These are phyloP conservation scores for Catocala sponsa DNA, from an alignment of 2,888 invertebrate genomes.

Conservation along the genomic window DNA sequence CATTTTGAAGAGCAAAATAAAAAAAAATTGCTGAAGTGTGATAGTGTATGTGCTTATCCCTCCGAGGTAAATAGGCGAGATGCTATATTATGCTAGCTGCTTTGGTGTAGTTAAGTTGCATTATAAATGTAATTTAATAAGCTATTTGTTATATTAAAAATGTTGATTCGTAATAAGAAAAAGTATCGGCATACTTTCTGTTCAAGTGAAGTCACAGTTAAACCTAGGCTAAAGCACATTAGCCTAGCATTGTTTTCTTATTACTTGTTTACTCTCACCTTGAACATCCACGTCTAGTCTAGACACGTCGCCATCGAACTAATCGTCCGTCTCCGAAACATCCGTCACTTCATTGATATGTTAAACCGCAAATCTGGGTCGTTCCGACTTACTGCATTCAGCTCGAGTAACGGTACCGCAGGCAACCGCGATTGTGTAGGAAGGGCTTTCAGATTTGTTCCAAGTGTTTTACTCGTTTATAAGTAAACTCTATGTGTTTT, in stretches of 20 bases:
- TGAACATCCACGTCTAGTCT: slow-evolving; percentile 15
- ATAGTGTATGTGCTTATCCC: no score
- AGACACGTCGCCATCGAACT: slow-evolving; percentile 27
- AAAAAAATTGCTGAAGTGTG: no score
- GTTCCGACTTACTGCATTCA: slow-evolving; percentile 71
- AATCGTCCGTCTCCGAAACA: slow-evolving; percentile 35
- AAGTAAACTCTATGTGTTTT: neutral
- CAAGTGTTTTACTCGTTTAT: slow-evolving; percentile 29
- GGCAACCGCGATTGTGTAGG: slow-evolving; percentile 39
- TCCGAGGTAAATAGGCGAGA: no score
- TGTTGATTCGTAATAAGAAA: no score
- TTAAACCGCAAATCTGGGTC: slow-evolving; percentile 71
- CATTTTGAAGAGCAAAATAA: no score
- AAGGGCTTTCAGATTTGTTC: slow-evolving; percentile 36
- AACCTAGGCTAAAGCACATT: slow-evolving; percentile 5
- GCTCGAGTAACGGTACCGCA: slow-evolving; percentile 72
- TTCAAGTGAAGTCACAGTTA: neutral
- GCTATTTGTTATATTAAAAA: no score
- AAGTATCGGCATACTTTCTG: no score
- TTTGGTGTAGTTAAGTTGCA: no score
- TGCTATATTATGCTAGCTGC: no score
- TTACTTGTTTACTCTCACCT: slow-evolving; percentile 13
- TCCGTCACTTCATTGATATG: slow-evolving; percentile 69
- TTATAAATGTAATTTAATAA: no score
- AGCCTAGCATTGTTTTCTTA: slow-evolving; percentile 9